Evolutionary conservation across 2,113 vertebrate species (phyloP).

Genomic region (Porphyrio hochstetteri): DNA sequence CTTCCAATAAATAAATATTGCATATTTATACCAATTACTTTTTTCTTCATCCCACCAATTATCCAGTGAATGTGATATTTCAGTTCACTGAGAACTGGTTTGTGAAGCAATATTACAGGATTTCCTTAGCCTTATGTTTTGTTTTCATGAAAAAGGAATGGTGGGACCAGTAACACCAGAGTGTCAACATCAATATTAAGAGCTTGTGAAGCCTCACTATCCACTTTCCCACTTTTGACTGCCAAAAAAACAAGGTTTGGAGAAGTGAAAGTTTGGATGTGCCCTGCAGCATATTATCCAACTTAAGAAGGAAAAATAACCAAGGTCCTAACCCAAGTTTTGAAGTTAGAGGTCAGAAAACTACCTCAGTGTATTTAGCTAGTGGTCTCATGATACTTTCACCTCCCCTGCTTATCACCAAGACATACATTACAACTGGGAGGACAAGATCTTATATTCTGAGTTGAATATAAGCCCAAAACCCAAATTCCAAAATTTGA

Average conservation of each 20-base stretch:
- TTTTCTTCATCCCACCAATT: background rate
- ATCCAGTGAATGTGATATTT: fast-evolving
- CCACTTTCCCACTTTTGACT: background rate
- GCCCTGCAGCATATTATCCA: fast-evolving
- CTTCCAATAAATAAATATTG: background rate
- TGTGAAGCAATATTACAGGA: background rate
- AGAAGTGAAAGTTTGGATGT: background rate
- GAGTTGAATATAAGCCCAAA: background rate
- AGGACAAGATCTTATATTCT: background rate
- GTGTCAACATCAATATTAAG: background rate
- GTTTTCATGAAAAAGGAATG: background rate
- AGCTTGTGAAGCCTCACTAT: background rate
- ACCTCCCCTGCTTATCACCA: background rate
- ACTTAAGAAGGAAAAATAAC: background rate
- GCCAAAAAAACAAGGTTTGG: background rate
- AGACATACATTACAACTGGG: background rate
- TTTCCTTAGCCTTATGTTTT: background rate
- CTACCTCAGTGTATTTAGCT: background rate
- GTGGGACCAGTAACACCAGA: background rate
- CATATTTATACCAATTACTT: background rate
- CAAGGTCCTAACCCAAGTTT: background rate
- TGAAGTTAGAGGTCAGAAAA: background rate
- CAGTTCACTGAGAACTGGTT: background rate
- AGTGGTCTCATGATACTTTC: background rate
- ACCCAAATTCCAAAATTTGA: background rate